These are phyloP conservation scores for Chelidonichthys spinosus DNA, from an alignment of 2,797 vertebrate species.

Conservation along the genomic window DNA sequence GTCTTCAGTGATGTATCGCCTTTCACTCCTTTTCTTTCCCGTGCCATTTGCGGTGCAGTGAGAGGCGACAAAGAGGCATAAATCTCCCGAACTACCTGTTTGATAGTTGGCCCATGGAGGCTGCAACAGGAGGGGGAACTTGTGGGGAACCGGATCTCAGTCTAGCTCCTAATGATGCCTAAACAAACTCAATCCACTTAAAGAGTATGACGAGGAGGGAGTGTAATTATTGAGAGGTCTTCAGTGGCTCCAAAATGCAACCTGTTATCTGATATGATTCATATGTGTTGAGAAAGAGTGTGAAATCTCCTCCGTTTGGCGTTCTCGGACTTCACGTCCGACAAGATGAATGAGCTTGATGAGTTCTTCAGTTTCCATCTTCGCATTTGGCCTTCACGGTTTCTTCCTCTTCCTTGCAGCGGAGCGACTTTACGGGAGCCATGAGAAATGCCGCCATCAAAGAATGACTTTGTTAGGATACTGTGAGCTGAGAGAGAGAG, in stretches of 20 bases:
- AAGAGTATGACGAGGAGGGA: background rate
- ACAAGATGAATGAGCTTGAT: conserved; percentile 84
- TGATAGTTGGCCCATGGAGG: conserved; percentile 60
- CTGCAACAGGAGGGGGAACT: conserved; percentile 34
- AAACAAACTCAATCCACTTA: conserved; percentile 10
- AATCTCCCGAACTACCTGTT: conserved; percentile 76
- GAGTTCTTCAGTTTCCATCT: conserved; percentile 81
- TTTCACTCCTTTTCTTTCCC: conserved; percentile 61
- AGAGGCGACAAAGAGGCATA: conserved; percentile 64
- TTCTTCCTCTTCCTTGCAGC: conserved; percentile 46
- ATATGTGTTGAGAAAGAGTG: conserved; percentile 68
- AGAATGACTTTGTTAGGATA: conserved; percentile 78
- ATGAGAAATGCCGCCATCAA: conserved; percentile 75
- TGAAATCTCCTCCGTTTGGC: conserved; percentile 70
- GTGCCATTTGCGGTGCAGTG: conserved; percentile 47
- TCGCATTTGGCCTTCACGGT: conserved; percentile 75
- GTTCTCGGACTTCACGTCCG: conserved; percentile 66
- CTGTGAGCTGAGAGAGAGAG: conserved; percentile 54
- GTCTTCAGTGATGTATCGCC: conserved; percentile 59
- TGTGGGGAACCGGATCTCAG: conserved; percentile 15
- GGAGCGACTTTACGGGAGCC: conserved; percentile 66
- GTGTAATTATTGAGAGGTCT: conserved; percentile 36
- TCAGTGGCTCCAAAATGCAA: conserved; percentile 47
- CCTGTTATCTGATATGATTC: conserved; percentile 76
- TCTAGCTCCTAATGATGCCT: conserved; percentile 36